Base-by-base conservation (phyloP, 2,113 vertebrate species). In the Cinclus cinclus region DNA sequence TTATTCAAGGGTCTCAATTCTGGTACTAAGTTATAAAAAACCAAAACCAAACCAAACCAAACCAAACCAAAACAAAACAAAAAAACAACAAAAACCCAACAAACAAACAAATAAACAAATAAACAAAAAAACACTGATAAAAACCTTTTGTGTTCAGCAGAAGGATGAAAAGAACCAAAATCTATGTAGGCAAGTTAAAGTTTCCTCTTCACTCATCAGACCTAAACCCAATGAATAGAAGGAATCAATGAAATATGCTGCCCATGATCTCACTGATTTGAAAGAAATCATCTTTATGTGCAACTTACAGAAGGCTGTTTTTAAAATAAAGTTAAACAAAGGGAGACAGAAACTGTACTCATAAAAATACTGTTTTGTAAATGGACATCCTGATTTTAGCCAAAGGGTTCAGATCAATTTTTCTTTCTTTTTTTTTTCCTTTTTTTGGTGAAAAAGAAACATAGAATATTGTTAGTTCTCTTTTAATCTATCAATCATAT, bases 401-500 rank as follows among this genome's bases (percentile, higher is more conserved):
- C 83, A 91, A 44, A 49, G 25, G 8, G 13, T 87, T 87, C 69
- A 50, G 28, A 37, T 52, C 9, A 70, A 6, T 49, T 91, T 95
- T 97, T 91, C 53, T 11, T 84, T 84, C 35, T 87, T 82, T 41
- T 85, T 93, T 95, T 93, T 53, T 91, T 64, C 15, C 75, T 92
- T 68, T 15, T 80, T 84, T 92, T 87, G 21, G 60, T 94, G 44
- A n/a, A 92, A 90, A 94, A 87, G 41, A 62, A 79, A 56, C 42
- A 69, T 14, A 67, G 50, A 64, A 28, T n/a, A 52, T 63, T 83
- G 14, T 59, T 42, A 50, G 5, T 41, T 83, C n/a, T 35, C 78
- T 92, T 78, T 92, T 85, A 50, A 89, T 79, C 41, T 87, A 31
- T 39, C n/a, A n/a, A 3, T 33, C 6, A 15, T 13, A 7, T 49